Evolutionary conservation across 2,113 vertebrate genomes (phyloP), one percentile per base, ranked within the genome.

Genomic region (Tympanuchus pallidicinctus): DNA sequence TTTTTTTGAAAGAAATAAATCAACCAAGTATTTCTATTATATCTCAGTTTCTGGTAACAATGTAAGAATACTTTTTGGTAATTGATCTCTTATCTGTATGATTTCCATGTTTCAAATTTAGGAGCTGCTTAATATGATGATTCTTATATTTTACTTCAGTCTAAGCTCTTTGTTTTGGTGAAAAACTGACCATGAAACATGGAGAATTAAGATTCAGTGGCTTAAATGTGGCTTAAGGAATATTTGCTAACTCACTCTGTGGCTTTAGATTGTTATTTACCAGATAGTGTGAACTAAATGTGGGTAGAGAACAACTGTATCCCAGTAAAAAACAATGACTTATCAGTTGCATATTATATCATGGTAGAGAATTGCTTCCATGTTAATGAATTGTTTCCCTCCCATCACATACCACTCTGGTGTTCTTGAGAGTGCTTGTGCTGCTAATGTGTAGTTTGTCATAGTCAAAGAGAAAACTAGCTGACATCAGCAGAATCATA

Each of bases 61-160:
- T 0, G 0, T 12, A 59, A 19, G 25, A 88, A 11, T 18, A 42
- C 2, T 18, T 71, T 54, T 12, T 78, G 16, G 3, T 52, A 84
- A 60, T 63, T 16, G 2, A 40, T 16, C 2, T 86, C 8, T 57
- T 45, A 54, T 34, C n/a, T 70, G 1, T 27, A 4, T 27, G 10
- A 70, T 77, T 73, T 89, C 28, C 8, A 45, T 45, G 19, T 13
- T 45, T 73, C 17, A 75, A 64, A 54, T 0, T 0, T 3, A 59
- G 30, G 34, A 60, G 13, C 54, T 43, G 19, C 4, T 54, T 20
- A 22, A 67, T 27, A 52, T 56, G 88, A 43, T 48, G 20, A 67
- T 71, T 70, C 42, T 72, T 88, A 13, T 5, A 30, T 82, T 88
- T 80, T 60, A 76, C 8, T 76, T 59, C 17, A 54, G 22, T 22